These are phyloP conservation scores for Eupithecia pulchellata DNA, from an alignment of 2,888 invertebrate species.

Conservation along the genomic window DNA sequence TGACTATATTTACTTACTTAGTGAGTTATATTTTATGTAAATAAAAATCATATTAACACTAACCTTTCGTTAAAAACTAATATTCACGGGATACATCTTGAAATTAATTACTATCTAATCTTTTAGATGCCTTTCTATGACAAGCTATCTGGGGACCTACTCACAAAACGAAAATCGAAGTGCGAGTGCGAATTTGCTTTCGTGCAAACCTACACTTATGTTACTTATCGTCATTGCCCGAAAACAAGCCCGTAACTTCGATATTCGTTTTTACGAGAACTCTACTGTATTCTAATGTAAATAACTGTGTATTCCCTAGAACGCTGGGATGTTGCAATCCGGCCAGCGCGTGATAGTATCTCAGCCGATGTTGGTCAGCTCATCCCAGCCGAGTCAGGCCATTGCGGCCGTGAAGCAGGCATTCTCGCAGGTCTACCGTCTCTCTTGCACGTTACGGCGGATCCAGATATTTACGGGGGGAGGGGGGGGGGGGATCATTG, in stretches of 20 bases:
- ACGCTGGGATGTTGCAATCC: slow-evolving; percentile 80
- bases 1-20: no score
- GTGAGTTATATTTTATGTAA: background rate
- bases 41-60: background rate
- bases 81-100: background rate
- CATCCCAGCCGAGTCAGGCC: slow-evolving; percentile 64
- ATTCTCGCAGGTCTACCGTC: slow-evolving; percentile 54
- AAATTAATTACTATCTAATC: background rate
- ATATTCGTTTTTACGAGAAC: background rate
- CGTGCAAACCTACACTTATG: no score
- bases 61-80: background rate
- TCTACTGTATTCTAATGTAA: slow-evolving; percentile 20
- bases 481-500: no score
- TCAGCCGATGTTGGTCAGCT: slow-evolving; percentile 76
- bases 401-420: slow-evolving; percentile 39
- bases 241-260: no score
- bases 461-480: background rate
- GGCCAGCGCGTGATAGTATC: slow-evolving; percentile 79
- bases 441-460: slow-evolving; percentile 27
- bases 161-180: no score
- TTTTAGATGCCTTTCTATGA: background rate
- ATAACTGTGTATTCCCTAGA: slow-evolving; percentile 58
- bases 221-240: no score
- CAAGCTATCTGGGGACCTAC: background rate
- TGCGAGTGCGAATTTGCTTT: no score